phyloP scores from a whole-genome alignment of 2,113 vertebrate species.

The Ictalurus punctatus region DNA sequence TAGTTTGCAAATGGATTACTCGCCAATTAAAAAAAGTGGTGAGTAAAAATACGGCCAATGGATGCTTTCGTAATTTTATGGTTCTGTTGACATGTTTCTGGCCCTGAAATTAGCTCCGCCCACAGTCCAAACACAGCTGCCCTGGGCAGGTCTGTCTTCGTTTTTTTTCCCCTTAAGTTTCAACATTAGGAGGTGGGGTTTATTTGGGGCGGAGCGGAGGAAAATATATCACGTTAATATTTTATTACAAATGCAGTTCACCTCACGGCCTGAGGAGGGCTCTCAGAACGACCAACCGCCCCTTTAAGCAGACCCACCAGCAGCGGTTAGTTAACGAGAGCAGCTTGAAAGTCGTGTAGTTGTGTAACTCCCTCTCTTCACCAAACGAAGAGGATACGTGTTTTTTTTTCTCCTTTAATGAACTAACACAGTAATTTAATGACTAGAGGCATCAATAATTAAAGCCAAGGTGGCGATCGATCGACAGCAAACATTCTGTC shows the following conservation, averaged over 20 bases:
- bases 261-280: neutral
- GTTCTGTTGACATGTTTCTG: neutral
- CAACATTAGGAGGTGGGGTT: neutral
- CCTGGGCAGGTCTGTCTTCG: no score
- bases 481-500: conserved; percentile 35
- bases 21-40: no score
- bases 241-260: neutral
- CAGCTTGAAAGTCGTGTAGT: neutral
- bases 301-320: neutral
- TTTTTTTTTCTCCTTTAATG: conserved; percentile 54
- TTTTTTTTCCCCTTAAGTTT: neutral
- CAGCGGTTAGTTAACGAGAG: neutral
- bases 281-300: neutral
- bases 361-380: neutral
- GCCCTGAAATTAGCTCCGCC: neutral
- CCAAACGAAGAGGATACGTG: neutral
- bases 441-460: conserved; percentile 64
- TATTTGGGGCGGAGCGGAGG: neutral
- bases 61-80: neutral
- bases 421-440: conserved; percentile 58
- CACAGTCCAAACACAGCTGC: neutral
- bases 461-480: conserved; percentile 63
- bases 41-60: neutral
- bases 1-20: no score
- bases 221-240: neutral